Evolutionary conservation across 1,140 invertebrate genomes (phyloP).

Genomic region (Myzus persicae): DNA sequence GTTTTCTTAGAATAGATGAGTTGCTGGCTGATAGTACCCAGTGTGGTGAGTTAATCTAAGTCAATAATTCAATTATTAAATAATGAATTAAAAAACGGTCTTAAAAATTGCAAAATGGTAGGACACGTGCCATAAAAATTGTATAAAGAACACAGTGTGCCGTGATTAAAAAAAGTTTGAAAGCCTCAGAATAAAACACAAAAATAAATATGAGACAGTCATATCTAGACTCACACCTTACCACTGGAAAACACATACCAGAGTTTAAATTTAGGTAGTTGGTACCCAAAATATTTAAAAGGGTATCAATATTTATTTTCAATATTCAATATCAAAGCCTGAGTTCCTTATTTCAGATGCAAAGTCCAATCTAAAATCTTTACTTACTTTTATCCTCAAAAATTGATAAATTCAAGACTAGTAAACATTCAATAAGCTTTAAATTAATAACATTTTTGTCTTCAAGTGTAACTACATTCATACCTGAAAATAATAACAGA

Average conservation of each 20-base stretch:
- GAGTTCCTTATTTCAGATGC: neutral
- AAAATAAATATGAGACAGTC: neutral
- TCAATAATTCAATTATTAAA: too few species aligned
- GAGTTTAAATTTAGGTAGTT: neutral
- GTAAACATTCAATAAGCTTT: conserved; percentile 53
- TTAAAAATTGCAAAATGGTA: too few species aligned
- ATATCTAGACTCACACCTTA: neutral
- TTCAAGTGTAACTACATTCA: conserved; percentile 36
- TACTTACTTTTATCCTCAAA: conserved; percentile 47
- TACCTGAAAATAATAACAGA: conserved; percentile 35
- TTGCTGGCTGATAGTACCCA: neutral
- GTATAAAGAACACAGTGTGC: too few species aligned
- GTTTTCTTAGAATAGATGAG: neutral
- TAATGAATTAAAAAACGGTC: too few species aligned
- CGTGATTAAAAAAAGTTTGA: too few species aligned
- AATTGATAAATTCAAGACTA: conserved; percentile 41
- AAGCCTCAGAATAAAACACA: too few species aligned
- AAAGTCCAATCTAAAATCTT: neutral
- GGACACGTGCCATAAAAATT: too few species aligned
- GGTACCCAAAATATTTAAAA: too few species aligned
- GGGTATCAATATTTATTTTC: too few species aligned
- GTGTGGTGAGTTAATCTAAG: neutral
- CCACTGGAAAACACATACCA: neutral
- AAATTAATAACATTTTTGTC: conserved; percentile 57
- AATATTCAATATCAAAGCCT: too few species aligned